These are phyloP conservation scores for Athripsodes cinereus DNA, from an alignment of 2,888 invertebrate species.

Conservation along the genomic window DNA sequence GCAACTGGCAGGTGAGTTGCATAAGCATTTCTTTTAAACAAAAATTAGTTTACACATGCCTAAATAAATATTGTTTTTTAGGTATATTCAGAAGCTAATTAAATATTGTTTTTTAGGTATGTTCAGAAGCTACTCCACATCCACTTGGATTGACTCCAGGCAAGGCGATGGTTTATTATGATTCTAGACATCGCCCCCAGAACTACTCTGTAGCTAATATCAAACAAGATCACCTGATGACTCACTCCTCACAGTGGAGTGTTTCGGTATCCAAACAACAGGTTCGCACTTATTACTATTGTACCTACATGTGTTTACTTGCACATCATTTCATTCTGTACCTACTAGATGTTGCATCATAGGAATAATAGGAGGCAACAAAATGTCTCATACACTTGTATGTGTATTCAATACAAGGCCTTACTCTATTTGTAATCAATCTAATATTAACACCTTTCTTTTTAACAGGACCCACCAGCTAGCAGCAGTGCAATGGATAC, in stretches of 20 bases:
- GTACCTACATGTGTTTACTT: background rate
- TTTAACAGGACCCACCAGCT: slow-evolving; percentile 9
- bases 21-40: too few species aligned
- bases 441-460: background rate
- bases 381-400: background rate
- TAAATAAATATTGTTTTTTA: too few species aligned
- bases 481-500: slow-evolving; percentile 25
- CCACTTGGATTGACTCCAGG: slow-evolving; percentile 62
- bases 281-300: slow-evolving; percentile 3
- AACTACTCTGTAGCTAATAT: slow-evolving; percentile 55
- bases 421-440: background rate
- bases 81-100: too few species aligned
- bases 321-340: background rate
- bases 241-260: slow-evolving; percentile 60
- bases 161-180: slow-evolving; percentile 65
- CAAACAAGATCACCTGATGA: slow-evolving; percentile 56
- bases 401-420: too few species aligned
- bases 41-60: too few species aligned
- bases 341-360: background rate
- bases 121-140: slow-evolving; percentile 62
- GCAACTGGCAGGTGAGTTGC: slow-evolving; percentile 77
- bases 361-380: background rate
- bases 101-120: slow-evolving; percentile 44
- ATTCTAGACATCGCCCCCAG: slow-evolving; percentile 68
- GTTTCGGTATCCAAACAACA: slow-evolving; percentile 22